Evolutionary conservation across 2,113 vertebrate species (phyloP).

Genomic region (Bos indicus): DNA sequence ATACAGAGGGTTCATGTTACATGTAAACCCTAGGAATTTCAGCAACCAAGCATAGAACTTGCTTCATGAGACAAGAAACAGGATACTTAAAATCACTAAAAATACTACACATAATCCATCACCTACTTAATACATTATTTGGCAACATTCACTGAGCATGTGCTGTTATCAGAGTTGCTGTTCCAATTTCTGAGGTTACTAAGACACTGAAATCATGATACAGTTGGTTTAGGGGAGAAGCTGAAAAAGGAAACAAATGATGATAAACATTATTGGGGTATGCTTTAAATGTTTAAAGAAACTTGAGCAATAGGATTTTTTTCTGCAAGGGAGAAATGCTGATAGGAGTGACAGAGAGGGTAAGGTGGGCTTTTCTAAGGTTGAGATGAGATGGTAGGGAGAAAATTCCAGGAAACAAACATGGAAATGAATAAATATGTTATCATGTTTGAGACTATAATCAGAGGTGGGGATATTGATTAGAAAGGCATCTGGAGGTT

Average conservation of each 20-base stretch:
- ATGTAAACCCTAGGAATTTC: not conserved
- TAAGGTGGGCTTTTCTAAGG: not conserved
- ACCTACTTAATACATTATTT: not conserved
- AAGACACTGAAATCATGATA: not conserved
- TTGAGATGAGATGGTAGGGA: not conserved
- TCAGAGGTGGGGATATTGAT: not conserved
- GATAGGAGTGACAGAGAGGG: not conserved
- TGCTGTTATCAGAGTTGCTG: not conserved
- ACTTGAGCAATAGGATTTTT: not conserved
- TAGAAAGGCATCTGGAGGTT: not conserved
- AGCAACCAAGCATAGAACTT: not conserved
- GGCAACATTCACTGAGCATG: not conserved
- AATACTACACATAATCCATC: not conserved
- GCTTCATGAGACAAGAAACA: not conserved
- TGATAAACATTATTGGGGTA: not conserved
- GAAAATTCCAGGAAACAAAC: not conserved
- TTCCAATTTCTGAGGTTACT: not conserved
- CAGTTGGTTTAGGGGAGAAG: not conserved
- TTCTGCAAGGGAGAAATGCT: not conserved
- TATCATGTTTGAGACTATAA: not conserved
- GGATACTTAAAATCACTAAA: not conserved
- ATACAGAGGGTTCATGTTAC: not conserved
- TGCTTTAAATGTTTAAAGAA: not conserved
- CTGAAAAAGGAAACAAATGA: not conserved
- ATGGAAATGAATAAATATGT: not conserved